phyloP scores from a whole-genome alignment of 2,888 invertebrate genomes.

The Cotesia congregata region DNA sequence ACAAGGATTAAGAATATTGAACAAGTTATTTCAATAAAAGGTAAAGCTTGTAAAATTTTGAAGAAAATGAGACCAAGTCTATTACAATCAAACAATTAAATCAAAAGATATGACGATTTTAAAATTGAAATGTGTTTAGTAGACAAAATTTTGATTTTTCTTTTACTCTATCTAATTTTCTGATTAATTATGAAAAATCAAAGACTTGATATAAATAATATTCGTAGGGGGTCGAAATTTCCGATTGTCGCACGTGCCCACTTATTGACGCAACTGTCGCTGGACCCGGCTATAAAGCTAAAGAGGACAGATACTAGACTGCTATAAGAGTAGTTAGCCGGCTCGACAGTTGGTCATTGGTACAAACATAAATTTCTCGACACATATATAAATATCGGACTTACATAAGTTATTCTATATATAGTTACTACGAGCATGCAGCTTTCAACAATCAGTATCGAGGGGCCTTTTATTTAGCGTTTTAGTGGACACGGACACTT shows the following conservation, averaged over 20 bases:
- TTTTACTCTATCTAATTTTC: no score
- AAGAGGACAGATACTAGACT: neutral
- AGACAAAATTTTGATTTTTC: no score
- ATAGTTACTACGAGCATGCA: neutral
- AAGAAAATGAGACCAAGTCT: neutral
- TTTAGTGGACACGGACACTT: neutral
- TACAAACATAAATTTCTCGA: neutral
- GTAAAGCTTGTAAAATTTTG: neutral
- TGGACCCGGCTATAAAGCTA: neutral
- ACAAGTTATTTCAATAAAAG: neutral
- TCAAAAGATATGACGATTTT: neutral
- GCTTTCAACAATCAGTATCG: neutral
- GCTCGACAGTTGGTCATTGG: neutral
- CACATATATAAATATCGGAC: neutral
- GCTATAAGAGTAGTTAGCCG: neutral
- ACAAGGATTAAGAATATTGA: no score
- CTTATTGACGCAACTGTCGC: conserved; percentile 1
- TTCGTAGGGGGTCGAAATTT: neutral
- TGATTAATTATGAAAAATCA: no score
- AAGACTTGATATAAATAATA: neutral
- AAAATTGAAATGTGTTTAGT: neutral
- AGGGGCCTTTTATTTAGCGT: neutral
- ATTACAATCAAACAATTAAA: neutral
- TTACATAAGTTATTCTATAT: neutral
- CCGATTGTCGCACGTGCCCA: neutral